A percentile compares a stretch with the other conserved stretches of the same genome.
These are phyloP conservation scores for Epinotia bilunana DNA, from an alignment of 2,888 invertebrate genomes.

Conservation along the genomic window DNA sequence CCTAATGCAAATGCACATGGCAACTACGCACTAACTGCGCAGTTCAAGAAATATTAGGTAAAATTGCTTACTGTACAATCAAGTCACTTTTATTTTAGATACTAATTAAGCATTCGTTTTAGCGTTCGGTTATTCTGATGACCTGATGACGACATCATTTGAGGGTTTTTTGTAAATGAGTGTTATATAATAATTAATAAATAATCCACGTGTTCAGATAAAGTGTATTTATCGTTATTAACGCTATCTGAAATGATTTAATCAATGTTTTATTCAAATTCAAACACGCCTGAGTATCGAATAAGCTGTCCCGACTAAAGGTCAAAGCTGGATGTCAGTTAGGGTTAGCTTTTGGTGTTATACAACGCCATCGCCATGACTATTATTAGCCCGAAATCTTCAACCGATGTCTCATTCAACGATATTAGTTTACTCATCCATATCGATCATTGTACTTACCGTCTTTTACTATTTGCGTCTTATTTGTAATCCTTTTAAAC, in stretches of 20 bases:
- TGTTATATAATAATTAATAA: no score
- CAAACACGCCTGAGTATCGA: background rate
- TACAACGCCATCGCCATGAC: background rate
- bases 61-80: background rate
- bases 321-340: conserved; percentile 8
- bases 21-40: background rate
- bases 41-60: background rate
- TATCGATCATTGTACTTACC: background rate
- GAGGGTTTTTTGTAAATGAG: background rate
- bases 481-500: conserved; percentile 29
- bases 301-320: background rate
- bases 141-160: background rate
- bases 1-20: no score
- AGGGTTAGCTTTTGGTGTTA: conserved; percentile 29
- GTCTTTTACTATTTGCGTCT: conserved; percentile 17
- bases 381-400: conserved; percentile 8
- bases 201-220: background rate
- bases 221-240: background rate
- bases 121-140: background rate
- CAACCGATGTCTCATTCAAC: background rate
- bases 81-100: background rate
- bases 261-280: background rate
- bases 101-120: background rate
- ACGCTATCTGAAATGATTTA: background rate
- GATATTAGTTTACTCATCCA: conserved; percentile 3